A percentile compares a stretch with the other conserved stretches of the same genome.
Evolutionary conservation across 2,113 vertebrate species (phyloP).

Genomic region (Leptosomus discolor): DNA sequence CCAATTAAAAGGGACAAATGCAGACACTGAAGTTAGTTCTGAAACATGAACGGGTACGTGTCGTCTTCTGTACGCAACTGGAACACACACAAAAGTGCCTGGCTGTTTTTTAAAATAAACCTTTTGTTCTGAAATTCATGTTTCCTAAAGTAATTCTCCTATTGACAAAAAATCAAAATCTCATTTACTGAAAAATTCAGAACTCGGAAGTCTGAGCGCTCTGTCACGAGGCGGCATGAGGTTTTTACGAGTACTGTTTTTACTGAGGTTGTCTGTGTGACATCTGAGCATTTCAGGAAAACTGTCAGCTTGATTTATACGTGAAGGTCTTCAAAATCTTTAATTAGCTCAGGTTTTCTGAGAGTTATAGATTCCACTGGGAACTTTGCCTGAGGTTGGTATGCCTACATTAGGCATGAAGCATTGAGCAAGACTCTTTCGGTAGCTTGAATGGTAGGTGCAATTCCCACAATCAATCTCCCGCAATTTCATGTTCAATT

Average conservation of each 20-base stretch:
- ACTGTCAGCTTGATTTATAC: neutral
- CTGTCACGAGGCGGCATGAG: neutral
- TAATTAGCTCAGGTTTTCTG: neutral
- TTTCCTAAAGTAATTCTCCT: neutral
- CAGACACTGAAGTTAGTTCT: neutral
- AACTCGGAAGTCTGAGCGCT: rapidly evolving
- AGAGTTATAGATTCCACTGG: neutral
- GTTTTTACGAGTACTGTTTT: neutral
- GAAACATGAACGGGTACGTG: neutral
- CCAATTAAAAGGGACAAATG: neutral
- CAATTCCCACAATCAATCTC: neutral
- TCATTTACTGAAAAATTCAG: neutral
- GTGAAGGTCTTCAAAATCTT: neutral
- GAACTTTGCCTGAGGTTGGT: neutral
- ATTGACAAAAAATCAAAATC: neutral
- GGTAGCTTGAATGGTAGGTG: neutral
- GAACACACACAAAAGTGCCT: neutral
- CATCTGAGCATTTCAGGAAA: neutral
- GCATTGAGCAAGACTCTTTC: neutral
- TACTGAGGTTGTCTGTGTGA: neutral
- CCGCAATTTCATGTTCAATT: neutral
- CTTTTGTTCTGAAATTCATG: neutral
- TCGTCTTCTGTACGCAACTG: neutral
- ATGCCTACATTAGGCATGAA: neutral
- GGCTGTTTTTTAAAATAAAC: neutral